A percentile compares a stretch with the other conserved stretches of the same genome.
Conservation (phyloP, 1,140 invertebrate species). For the Drosophila pseudoobscura region DNA sequence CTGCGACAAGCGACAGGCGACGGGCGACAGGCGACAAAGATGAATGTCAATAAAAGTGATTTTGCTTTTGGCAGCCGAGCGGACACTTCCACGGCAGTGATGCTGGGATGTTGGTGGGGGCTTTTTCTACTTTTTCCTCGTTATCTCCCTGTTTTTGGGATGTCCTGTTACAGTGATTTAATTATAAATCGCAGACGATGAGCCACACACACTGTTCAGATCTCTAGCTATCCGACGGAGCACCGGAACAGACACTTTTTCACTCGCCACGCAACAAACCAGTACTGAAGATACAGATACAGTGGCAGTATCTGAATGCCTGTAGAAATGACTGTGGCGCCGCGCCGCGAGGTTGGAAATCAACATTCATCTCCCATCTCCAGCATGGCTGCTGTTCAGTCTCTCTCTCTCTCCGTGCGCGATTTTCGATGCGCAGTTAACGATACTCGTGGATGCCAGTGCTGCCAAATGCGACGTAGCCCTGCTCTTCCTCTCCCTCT, state of each 20-base stretch:
- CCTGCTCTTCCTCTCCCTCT: slow-evolving; percentile 13
- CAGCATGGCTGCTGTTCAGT: slow-evolving; percentile 60
- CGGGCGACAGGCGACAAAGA: slow-evolving; percentile 37
- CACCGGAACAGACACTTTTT: slow-evolving; percentile 12
- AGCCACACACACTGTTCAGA: neutral
- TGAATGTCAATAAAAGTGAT: slow-evolving; percentile 53
- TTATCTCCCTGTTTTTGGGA: slow-evolving; percentile 6
- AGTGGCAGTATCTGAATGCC: no score
- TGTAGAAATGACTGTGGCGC: no score
- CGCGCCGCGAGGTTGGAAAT: slow-evolving; percentile 37
- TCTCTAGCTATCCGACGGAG: no score
- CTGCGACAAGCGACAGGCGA: slow-evolving; percentile 4
- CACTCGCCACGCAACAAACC: slow-evolving; percentile 66
- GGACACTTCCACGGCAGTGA: slow-evolving; percentile 17
- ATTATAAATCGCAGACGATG: slow-evolving; percentile 42
- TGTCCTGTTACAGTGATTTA: slow-evolving; percentile 39
- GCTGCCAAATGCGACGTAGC: slow-evolving; percentile 46
- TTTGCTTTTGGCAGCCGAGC: slow-evolving; percentile 1
- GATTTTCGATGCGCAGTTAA: slow-evolving; percentile 51
- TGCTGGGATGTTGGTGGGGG: no score
- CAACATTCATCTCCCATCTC: slow-evolving; percentile 36
- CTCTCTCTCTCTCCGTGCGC: slow-evolving; percentile 13
- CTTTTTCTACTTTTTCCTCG: no score
- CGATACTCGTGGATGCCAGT: slow-evolving; percentile 28
- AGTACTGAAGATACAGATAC: slow-evolving; percentile 71